phyloP scores from a whole-genome alignment of 2,888 invertebrate species.

The Dichetophora obliterata region DNA sequence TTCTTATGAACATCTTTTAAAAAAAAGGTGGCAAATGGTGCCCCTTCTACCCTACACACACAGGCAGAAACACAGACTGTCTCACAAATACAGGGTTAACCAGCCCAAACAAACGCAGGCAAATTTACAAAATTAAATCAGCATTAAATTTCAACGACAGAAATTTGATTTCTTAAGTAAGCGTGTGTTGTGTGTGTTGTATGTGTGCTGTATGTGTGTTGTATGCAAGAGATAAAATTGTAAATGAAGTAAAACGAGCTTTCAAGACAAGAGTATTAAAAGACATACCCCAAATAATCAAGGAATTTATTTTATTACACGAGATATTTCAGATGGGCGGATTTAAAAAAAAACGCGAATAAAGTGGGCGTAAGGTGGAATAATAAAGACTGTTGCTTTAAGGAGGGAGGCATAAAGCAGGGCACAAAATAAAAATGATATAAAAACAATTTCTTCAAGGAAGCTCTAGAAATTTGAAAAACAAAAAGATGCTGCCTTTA shows the following conservation, averaged over 20 bases:
- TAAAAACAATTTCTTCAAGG: too few species aligned
- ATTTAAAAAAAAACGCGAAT: background rate
- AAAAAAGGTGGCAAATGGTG: too few species aligned
- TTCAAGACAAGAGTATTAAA: background rate
- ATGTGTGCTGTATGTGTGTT: background rate
- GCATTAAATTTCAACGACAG: constrained; percentile 17
- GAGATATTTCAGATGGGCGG: background rate
- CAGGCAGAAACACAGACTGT: background rate
- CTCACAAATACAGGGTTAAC: background rate
- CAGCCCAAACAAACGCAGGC: background rate
- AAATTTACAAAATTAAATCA: constrained; percentile 30
- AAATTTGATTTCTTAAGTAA: constrained; percentile 18
- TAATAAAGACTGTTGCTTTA: background rate
- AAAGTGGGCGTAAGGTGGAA: background rate
- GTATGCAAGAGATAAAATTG: background rate
- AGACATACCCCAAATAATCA: background rate
- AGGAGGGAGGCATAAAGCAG: background rate
- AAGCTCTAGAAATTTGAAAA: too few species aligned
- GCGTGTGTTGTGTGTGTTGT: background rate
- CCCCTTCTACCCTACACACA: too few species aligned
- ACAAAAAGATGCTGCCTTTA: too few species aligned
- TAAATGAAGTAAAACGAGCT: background rate
- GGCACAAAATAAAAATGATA: too few species aligned
- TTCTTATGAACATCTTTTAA: too few species aligned
- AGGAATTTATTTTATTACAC: background rate